Conservation (phyloP, 2,888 invertebrate species). For the Tachina grossa region DNA sequence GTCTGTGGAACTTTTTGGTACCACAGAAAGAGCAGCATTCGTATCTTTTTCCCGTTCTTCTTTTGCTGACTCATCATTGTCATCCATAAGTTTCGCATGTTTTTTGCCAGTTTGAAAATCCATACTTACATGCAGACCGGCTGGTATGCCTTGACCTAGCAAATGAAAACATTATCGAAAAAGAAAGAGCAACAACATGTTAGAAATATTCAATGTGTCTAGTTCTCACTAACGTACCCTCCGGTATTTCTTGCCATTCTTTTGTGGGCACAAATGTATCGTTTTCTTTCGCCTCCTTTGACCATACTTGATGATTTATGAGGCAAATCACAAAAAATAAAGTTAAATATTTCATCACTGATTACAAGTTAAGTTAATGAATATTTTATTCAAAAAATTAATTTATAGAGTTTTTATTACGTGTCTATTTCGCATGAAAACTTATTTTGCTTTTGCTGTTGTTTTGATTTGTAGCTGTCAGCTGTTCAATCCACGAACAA, state of each 20-base stretch:
- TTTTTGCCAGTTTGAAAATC: slow-evolving; percentile 89
- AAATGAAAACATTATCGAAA: neutral
- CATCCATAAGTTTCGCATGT: slow-evolving; percentile 89
- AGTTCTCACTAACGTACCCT: slow-evolving; percentile 83
- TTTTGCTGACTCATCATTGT: slow-evolving; percentile 79
- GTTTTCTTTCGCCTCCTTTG: slow-evolving; percentile 74
- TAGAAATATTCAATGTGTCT: neutral
- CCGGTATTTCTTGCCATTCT: slow-evolving; percentile 86
- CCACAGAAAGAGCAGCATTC: slow-evolving; percentile 71
- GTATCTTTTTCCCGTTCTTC: slow-evolving; percentile 38
- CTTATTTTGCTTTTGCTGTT: slow-evolving; percentile 21
- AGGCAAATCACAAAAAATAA: slow-evolving; percentile 25
- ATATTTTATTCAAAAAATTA: slow-evolving; percentile 12
- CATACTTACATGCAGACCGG: slow-evolving; percentile 89
- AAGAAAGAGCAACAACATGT: neutral
- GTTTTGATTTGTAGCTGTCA: slow-evolving; percentile 24
- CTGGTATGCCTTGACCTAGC: slow-evolving; percentile 88
- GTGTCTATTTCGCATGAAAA: slow-evolving; percentile 42
- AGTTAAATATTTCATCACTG: slow-evolving; percentile 60
- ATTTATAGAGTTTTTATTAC: slow-evolving; percentile 36
- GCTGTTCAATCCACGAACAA: slow-evolving; percentile 6
- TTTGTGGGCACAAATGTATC: slow-evolving; percentile 85
- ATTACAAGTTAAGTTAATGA: slow-evolving; percentile 11
- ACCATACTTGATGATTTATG: slow-evolving; percentile 6
- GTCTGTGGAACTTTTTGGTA: slow-evolving; percentile 58